Conservation (phyloP, 2,797 vertebrate genomes). For the Arnoldichthys spilopterus region DNA sequence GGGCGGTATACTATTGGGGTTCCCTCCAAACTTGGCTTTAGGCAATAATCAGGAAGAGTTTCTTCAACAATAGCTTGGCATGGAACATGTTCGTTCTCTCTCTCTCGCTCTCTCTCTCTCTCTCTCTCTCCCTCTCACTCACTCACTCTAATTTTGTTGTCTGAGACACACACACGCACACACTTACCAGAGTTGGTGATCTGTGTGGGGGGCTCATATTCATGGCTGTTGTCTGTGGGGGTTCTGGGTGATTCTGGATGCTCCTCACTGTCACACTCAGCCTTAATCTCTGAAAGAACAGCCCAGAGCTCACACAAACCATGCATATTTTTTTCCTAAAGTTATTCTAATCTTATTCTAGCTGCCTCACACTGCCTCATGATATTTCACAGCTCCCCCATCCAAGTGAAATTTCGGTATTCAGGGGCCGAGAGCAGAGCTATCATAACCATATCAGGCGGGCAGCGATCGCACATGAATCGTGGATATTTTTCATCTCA, state of each 20-base stretch:
- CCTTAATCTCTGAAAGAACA: conserved; percentile 64
- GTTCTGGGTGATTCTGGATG: conserved; percentile 72
- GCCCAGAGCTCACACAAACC: conserved; percentile 14
- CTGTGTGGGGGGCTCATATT: conserved; percentile 79
- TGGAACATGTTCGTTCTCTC: neutral
- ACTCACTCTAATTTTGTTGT: neutral
- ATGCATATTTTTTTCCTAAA: neutral
- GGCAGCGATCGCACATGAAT: conserved; percentile 14
- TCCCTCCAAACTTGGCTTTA: conserved; percentile 28
- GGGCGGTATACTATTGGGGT: conserved; percentile 29
- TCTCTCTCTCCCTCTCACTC: neutral
- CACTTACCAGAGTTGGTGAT: conserved; percentile 71
- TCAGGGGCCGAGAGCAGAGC: conserved; percentile 4
- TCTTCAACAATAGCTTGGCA: conserved; percentile 10
- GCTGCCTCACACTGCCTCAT: conserved; percentile 22
- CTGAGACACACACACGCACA: neutral
- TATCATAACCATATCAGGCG: conserved; percentile 14
- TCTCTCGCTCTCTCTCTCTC: neutral
- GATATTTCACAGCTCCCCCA: conserved; percentile 42
- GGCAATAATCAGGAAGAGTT: conserved; percentile 50
- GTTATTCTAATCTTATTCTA: conserved; percentile 48
- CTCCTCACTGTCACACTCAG: conserved; percentile 74
- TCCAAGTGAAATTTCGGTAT: conserved; percentile 13
- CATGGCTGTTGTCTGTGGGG: conserved; percentile 74
- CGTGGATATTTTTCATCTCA: conserved; percentile 45